Base-by-base conservation (phyloP, 2,113 vertebrate genomes). In the Gallinago jamesoni region DNA sequence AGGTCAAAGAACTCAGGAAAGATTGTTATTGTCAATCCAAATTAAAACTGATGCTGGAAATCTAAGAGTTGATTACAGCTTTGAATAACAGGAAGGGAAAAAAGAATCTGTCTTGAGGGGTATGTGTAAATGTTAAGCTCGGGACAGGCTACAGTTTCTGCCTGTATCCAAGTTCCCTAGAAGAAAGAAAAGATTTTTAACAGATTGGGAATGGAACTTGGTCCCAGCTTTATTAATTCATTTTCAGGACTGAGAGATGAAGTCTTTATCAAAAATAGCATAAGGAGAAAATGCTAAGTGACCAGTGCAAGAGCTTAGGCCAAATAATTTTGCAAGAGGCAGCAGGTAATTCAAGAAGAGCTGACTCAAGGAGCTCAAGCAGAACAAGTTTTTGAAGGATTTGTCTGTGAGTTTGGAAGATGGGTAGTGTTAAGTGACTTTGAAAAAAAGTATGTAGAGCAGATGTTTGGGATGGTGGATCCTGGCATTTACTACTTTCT, bases 1-100 rank as follows among this genome's bases (percentile, higher is more conserved):
- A 74, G 66, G 93, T 93, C 68, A 39, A 62, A 84, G 67, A 91
- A 96, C 62, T 89, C 64, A 53, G 87, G 81, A 82, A 96, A 96
- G 77, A 95, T 88, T 95, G 86, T 89, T 90, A 82, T 90, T 95
- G 89, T 92, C 95, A 91, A 82, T 89, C 72, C 0, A 0, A 93
- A 96, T 96, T 76, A 88, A 91, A 96, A 84, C 55, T 77, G 68
- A 76, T 73, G 48, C 45, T 88, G 55, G 62, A 94, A 95, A 87
- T 81, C 63, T 0, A 76, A 55, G 47, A 67, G 72, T 76, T 89
- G 66, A 87, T 69, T 91, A 83, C 8, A 50, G 7, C 41, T 25
- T 33, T 79, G n/a, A 73, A 76, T 78, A 76, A 75, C 75, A 41
- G 80, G 70, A 72, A 77, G 70, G 63, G 48, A 47, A 82, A 66